A percentile compares a stretch with the other conserved stretches of the same genome.
These are phyloP conservation scores for Rutpela maculata DNA, from an alignment of 2,888 invertebrate genomes.

Conservation along the genomic window DNA sequence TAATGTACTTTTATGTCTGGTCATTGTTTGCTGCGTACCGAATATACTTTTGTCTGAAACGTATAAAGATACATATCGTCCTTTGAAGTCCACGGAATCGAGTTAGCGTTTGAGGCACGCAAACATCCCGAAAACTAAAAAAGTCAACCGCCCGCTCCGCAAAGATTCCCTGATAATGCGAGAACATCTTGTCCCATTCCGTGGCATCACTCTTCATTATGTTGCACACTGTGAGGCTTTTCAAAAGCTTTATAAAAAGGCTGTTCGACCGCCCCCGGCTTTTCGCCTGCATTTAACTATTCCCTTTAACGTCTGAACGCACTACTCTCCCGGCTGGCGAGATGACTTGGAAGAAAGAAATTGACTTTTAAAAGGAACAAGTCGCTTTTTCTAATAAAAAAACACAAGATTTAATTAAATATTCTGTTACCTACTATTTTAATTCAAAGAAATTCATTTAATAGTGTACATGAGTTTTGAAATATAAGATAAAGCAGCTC, in stretches of 20 bases:
- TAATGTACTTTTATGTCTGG: conserved; percentile 42
- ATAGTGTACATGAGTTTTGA: no score
- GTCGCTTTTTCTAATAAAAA: background rate
- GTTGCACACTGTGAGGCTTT: conserved; percentile 56
- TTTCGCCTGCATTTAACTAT: conserved; percentile 61
- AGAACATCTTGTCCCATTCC: conserved; percentile 63
- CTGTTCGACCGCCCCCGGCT: conserved; percentile 53
- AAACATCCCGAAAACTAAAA: conserved; percentile 48
- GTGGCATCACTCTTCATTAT: conserved; percentile 65
- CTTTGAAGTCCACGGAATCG: conserved; percentile 50
- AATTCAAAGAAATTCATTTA: no score
- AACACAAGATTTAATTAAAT: background rate
- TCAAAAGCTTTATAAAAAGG: conserved; percentile 59
- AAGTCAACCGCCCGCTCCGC: conserved; percentile 49
- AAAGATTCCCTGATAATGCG: conserved; percentile 54
- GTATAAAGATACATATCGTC: conserved; percentile 35
- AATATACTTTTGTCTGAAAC: conserved; percentile 19
- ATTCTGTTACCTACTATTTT: background rate
- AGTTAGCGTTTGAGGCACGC: conserved; percentile 44
- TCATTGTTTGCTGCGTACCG: conserved; percentile 26
- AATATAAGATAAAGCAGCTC: no score
- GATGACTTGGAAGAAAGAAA: conserved; percentile 9
- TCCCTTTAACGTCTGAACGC: conserved; percentile 60
- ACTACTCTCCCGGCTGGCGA: conserved; percentile 46
- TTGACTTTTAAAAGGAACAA: background rate